Evolutionary conservation across 2,113 vertebrate species (phyloP).

Genomic region (Patagioenas fasciata): DNA sequence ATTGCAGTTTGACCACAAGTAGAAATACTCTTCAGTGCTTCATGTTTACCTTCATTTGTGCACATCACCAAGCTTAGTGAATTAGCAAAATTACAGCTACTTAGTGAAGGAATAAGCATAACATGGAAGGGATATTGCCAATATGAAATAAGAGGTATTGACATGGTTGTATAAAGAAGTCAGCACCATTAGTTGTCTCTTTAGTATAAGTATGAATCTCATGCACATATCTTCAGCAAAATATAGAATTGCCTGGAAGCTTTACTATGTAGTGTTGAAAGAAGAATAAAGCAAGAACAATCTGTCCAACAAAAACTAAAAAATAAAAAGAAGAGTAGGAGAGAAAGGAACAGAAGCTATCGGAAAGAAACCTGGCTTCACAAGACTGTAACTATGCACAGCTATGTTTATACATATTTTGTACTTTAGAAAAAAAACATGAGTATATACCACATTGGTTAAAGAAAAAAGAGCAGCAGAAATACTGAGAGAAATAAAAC

Average conservation of each 20-base stretch:
- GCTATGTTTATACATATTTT: not conserved
- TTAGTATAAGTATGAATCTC: not conserved
- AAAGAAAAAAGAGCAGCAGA: constrained; percentile 18
- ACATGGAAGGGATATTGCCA: not conserved
- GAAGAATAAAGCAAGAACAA: not conserved
- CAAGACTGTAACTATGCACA: not conserved
- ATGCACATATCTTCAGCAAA: not conserved
- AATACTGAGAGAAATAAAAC: constrained; percentile 45
- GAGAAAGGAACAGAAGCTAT: not conserved
- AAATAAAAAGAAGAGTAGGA: not conserved
- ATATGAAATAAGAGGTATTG: not conserved
- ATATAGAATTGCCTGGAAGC: not conserved
- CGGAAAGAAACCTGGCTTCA: not conserved
- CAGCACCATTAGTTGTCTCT: not conserved
- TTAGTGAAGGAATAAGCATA: not conserved
- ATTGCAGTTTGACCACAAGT: not conserved
- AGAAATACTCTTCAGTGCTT: not conserved
- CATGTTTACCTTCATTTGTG: not conserved
- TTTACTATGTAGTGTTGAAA: not conserved
- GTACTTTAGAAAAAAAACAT: constrained; percentile 35
- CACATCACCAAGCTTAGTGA: not conserved
- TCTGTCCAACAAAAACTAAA: not conserved
- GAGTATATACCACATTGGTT: not conserved
- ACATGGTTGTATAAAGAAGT: not conserved
- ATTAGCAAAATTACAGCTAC: not conserved